phyloP scores from a whole-genome alignment of 2,888 invertebrate genomes.

The Cyaniris semiargus region DNA sequence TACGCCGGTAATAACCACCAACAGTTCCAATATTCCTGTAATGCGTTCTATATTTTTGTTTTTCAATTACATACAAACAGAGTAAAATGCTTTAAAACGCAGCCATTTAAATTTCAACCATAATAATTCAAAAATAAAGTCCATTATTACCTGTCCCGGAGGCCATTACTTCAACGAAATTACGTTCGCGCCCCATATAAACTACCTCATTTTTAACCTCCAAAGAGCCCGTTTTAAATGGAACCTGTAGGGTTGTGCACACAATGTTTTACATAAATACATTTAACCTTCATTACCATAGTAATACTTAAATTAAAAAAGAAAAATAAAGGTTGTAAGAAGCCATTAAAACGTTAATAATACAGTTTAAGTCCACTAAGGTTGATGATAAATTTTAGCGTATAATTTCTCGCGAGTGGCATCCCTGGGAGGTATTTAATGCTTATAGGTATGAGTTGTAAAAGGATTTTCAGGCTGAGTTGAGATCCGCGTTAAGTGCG shows the following conservation, averaged over 20 bases:
- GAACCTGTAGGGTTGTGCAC: conserved; percentile 13
- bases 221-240: conserved; percentile 28
- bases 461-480: conserved; percentile 38
- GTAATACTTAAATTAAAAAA: background rate
- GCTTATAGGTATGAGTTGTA: conserved; percentile 37
- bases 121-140: conserved; percentile 33
- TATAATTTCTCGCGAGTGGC: background rate
- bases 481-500: conserved; percentile 40
- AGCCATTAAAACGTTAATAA: background rate
- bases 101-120: conserved; percentile 35
- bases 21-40: background rate
- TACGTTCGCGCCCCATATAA: conserved; percentile 36
- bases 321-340: background rate
- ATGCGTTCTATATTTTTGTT: conserved; percentile 21
- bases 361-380: background rate
- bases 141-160: conserved; percentile 32
- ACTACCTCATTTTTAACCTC: conserved; percentile 40
- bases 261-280: background rate
- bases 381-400: background rate
- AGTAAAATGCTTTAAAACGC: conserved; percentile 1
- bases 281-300: background rate
- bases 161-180: conserved; percentile 36
- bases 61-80: conserved; percentile 22
- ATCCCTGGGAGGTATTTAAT: conserved; percentile 24
- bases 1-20: background rate